Conservation (phyloP, 2,888 invertebrate genomes). For the Cataglyphis rosenhaueri region DNA sequence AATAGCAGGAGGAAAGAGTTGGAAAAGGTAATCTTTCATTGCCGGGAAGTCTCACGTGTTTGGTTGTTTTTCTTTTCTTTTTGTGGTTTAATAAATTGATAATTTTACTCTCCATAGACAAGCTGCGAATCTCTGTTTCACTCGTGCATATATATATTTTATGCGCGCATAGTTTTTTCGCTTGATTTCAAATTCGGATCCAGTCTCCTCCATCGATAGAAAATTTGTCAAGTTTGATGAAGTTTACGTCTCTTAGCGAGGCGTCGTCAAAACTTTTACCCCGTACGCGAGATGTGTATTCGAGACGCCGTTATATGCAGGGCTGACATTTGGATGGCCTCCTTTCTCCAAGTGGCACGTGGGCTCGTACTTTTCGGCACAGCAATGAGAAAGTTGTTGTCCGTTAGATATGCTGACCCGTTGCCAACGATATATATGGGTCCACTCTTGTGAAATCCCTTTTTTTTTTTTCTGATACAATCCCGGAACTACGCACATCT, state of each 20-base stretch:
- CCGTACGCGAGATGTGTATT: constrained; percentile 53
- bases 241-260: not conserved
- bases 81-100: not conserved
- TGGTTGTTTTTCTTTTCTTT: constrained; percentile 19
- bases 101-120: constrained; percentile 19
- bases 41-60: constrained; percentile 70
- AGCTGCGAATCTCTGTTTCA: not conserved
- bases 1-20: constrained; percentile 72
- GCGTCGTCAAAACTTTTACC: constrained; percentile 32
- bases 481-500: constrained; percentile 24
- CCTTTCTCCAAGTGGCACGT: constrained; percentile 74
- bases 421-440: constrained; percentile 27
- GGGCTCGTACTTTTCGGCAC: constrained; percentile 71
- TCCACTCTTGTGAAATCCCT: constrained; percentile 45
- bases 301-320: constrained; percentile 63
- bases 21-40: constrained; percentile 74
- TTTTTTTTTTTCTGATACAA: constrained; percentile 25
- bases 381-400: constrained; percentile 69
- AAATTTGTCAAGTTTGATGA: not conserved
- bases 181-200: too few species aligned
- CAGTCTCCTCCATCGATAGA: not conserved
- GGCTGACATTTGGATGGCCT: constrained; percentile 76
- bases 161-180: not conserved
- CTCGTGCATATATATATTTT: not conserved
- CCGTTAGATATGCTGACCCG: constrained; percentile 66